Conservation (phyloP, 2,113 vertebrate genomes). For the Oxyruncus cristatus region DNA sequence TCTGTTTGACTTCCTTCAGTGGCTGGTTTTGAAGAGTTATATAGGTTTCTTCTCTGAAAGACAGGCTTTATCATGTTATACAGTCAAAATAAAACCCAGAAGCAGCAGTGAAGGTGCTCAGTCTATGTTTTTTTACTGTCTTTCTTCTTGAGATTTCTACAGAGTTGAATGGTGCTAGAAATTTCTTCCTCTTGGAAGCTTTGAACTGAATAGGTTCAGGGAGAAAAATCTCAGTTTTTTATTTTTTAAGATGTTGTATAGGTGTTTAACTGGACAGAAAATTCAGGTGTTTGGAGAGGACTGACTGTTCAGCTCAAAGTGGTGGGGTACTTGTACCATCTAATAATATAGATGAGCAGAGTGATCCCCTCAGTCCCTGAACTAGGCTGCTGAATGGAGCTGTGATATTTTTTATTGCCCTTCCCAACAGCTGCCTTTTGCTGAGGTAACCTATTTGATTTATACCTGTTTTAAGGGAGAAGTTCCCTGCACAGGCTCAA, state of each 20-base stretch:
- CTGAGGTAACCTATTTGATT: neutral
- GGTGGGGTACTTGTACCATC: neutral
- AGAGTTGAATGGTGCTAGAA: neutral
- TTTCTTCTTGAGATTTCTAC: neutral
- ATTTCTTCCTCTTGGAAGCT: neutral
- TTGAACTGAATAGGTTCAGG: neutral
- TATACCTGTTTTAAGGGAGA: neutral
- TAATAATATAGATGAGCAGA: fast-evolving
- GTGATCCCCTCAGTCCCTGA: neutral
- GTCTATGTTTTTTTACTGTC: neutral
- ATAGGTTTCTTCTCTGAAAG: neutral
- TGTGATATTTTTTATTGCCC: too few relatives aligned
- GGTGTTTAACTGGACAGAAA: neutral
- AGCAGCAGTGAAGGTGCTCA: neutral
- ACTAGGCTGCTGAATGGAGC: neutral
- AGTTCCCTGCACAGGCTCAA: neutral
- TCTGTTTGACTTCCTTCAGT: neutral
- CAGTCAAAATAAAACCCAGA: neutral
- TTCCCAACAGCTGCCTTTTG: neutral
- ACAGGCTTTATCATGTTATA: neutral
- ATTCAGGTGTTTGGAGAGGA: neutral
- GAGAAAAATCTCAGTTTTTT: neutral
- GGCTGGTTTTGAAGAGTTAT: neutral
- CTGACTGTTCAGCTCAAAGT: neutral
- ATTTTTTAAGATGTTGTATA: neutral